Percentiles rank a stretch among this genome's conserved stretches.
Evolutionary conservation across 23 tunicate genomes (phyloP).

Genomic region (Diplosoma virens): DNA sequence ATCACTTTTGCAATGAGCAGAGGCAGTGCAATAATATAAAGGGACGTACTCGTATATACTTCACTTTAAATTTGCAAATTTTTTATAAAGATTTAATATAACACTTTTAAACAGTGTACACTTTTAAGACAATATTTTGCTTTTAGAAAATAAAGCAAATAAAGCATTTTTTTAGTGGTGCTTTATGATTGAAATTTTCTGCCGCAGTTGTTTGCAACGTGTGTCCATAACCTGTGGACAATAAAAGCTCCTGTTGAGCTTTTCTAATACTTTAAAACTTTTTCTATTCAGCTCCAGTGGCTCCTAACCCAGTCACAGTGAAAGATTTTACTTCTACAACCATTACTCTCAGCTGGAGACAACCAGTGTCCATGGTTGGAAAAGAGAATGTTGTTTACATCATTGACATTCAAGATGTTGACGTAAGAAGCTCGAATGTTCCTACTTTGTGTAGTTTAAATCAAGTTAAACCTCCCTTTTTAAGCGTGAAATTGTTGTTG

Average conservation of each 20-base stretch:
- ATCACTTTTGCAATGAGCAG: too few relatives aligned
- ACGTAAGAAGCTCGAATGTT: too few relatives aligned
- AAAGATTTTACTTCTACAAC: neutral
- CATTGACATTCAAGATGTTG: slow-evolving; percentile 4
- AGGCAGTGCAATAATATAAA: too few relatives aligned
- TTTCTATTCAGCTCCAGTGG: neutral
- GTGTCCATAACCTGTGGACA: too few relatives aligned
- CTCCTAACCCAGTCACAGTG: neutral
- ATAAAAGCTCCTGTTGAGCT: too few relatives aligned
- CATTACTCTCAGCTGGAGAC: slow-evolving; percentile 15
- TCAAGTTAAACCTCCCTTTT: too few relatives aligned
- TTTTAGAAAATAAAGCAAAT: neutral
- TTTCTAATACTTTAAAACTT: neutral
- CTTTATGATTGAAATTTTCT: neutral
- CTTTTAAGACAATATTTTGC: neutral
- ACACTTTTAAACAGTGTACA: neutral
- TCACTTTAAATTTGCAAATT: too few relatives aligned
- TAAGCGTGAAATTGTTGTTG: too few relatives aligned
- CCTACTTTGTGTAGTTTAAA: too few relatives aligned
- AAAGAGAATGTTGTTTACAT: neutral
- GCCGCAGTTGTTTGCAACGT: neutral
- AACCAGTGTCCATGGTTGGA: neutral
- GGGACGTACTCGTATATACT: too few relatives aligned
- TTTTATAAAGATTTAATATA: too few relatives aligned
- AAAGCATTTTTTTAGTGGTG: neutral